phyloP scores from a whole-genome alignment of 2,888 invertebrate genomes.

The Prosopocoilus inquinatus region DNA sequence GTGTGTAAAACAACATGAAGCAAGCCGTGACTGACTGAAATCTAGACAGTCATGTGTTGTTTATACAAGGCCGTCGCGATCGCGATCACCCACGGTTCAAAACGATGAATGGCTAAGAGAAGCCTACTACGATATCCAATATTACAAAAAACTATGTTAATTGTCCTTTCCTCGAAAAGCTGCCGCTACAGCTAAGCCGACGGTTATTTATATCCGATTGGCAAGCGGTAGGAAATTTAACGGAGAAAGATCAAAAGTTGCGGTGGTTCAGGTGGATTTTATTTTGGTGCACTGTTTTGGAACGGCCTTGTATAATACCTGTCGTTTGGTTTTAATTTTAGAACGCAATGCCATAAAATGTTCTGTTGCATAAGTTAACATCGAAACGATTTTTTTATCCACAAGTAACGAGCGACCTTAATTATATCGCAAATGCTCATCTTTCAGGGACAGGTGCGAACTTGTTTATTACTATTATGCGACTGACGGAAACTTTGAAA shows the following conservation, averaged over 20 bases:
- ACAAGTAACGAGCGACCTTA: no score
- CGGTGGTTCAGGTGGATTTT: neutral
- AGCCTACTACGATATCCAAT: constrained; percentile 3
- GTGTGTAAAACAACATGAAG: constrained; percentile 26
- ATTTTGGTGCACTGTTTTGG: no score
- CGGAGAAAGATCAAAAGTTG: neutral
- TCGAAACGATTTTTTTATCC: no score
- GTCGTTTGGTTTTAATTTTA: no score
- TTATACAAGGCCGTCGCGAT: constrained; percentile 43
- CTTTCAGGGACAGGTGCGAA: no score
- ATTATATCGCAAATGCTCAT: no score
- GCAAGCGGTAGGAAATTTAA: neutral
- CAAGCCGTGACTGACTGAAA: constrained; percentile 41
- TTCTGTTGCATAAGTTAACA: no score
- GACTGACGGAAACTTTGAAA: no score
- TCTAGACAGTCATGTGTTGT: constrained; percentile 41
- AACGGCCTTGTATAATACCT: no score
- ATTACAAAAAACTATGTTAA: constrained; percentile 1
- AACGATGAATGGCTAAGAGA: constrained; percentile 29
- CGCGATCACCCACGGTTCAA: constrained; percentile 38
- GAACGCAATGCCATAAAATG: no score
- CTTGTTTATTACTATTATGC: no score
- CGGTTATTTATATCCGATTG: neutral
- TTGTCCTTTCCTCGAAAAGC: neutral
- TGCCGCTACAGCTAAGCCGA: neutral